Percentiles rank a stretch among this genome's conserved stretches.
phyloP scores from a whole-genome alignment of 2,888 invertebrate species.

The Xestia ashworthii region DNA sequence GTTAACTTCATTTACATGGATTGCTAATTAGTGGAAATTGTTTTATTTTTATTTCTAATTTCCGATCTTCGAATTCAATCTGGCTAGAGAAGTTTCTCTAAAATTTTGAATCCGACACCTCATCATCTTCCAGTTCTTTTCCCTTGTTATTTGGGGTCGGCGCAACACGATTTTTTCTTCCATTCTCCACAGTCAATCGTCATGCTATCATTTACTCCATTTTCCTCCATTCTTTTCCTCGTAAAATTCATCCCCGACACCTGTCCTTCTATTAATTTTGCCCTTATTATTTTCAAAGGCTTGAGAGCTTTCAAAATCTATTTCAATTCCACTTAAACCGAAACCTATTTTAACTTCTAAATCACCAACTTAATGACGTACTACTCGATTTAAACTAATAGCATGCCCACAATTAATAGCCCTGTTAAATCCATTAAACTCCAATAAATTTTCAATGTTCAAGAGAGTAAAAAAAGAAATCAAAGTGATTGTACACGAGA shows the following conservation, averaged over 20 bases:
- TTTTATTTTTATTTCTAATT: too few species aligned
- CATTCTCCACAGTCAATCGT: background rate
- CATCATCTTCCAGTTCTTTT: background rate
- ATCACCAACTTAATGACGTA: background rate
- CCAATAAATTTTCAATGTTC: slow-evolving; percentile 30
- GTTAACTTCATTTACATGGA: background rate
- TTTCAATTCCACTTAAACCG: background rate
- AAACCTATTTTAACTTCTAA: background rate
- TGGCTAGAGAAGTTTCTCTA: background rate
- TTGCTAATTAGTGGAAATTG: too few species aligned
- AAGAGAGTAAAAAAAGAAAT: slow-evolving; percentile 27
- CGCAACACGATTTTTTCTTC: background rate
- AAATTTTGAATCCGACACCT: background rate
- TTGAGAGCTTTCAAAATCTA: background rate
- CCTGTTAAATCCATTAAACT: slow-evolving; percentile 30
- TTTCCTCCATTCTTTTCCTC: too few species aligned
- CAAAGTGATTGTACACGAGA: slow-evolving; percentile 44
- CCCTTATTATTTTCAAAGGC: background rate
- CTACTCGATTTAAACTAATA: background rate
- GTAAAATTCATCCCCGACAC: too few species aligned
- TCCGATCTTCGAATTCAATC: background rate
- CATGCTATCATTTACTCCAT: too few species aligned
- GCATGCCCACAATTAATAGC: background rate
- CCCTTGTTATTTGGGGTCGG: background rate
- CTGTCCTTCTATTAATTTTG: background rate